Evolutionary conservation across 2,113 vertebrate species (phyloP).

Genomic region (Caranx ignobilis): DNA sequence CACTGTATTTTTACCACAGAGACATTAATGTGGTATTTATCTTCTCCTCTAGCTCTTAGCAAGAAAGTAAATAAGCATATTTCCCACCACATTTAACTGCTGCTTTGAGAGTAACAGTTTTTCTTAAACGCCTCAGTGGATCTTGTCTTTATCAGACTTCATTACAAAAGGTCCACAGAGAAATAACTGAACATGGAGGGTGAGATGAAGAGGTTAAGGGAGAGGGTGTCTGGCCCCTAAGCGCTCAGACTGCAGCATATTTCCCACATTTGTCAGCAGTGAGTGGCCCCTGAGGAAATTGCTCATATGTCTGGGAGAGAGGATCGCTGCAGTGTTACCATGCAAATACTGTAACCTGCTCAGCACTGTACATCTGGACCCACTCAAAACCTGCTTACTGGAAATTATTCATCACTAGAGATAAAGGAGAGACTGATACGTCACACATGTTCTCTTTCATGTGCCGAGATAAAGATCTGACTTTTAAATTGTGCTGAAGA

Average conservation of each 20-base stretch:
- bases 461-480: constrained; percentile 14
- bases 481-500: background rate
- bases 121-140: background rate
- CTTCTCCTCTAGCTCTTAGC: background rate
- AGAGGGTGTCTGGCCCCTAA: constrained; percentile 39
- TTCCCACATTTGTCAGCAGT: constrained; percentile 80
- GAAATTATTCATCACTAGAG: constrained; percentile 56
- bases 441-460: constrained; percentile 33
- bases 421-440: constrained; percentile 38
- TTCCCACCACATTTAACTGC: background rate
- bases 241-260: constrained; percentile 67
- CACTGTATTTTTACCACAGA: too few species aligned
- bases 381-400: constrained; percentile 65
- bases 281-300: constrained; percentile 68
- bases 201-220: constrained; percentile 23
- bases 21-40: too few species aligned
- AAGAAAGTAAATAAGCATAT: too few species aligned
- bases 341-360: constrained; percentile 60
- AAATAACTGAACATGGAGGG: background rate
- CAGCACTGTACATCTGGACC: constrained; percentile 72
- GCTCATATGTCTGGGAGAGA: constrained; percentile 73
- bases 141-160: background rate
- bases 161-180: background rate
- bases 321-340: constrained; percentile 41
- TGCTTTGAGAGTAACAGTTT: background rate